Percentiles rank a stretch among this genome's conserved stretches.
These are phyloP conservation scores for Alosa alosa DNA, from an alignment of 2,113 vertebrate genomes.

Conservation along the genomic window DNA sequence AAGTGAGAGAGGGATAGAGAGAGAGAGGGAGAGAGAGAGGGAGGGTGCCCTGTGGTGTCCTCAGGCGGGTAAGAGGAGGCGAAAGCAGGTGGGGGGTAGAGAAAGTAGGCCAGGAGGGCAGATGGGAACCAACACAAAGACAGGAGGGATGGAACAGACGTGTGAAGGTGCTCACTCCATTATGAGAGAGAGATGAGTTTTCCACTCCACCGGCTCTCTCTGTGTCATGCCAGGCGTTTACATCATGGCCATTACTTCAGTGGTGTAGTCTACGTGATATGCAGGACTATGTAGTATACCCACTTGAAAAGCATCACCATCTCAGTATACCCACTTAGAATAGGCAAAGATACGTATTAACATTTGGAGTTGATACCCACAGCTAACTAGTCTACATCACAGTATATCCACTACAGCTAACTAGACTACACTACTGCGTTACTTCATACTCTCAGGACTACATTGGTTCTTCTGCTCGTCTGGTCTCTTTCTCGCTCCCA, in stretches of 20 bases:
- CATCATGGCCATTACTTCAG: not conserved
- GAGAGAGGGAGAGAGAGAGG: conserved; percentile 18
- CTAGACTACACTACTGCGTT: not conserved
- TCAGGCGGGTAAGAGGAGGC: not conserved
- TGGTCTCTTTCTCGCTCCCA: not conserved
- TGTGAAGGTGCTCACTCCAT: not conserved
- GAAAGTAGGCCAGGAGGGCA: conserved; percentile 43
- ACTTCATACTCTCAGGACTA: not conserved
- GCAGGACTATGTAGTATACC: too few species aligned
- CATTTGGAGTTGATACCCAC: too few species aligned
- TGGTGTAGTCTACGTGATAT: too few species aligned
- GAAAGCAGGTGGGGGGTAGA: not conserved
- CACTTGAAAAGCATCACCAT: too few species aligned
- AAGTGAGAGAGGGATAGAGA: conserved; percentile 11
- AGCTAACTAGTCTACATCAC: too few species aligned
- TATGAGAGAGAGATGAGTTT: not conserved
- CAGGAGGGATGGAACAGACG: not conserved
- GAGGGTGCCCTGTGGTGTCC: not conserved
- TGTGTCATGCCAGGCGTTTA: not conserved
- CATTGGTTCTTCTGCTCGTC: not conserved
- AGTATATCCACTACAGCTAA: too few species aligned
- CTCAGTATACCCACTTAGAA: too few species aligned
- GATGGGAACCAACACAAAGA: conserved; percentile 20
- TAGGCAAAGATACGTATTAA: too few species aligned
- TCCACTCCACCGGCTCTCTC: not conserved